Evolutionary conservation across 2,797 vertebrate species (phyloP), one percentile per base, ranked within the genome.

Genomic region (Megalops cyprinoides): DNA sequence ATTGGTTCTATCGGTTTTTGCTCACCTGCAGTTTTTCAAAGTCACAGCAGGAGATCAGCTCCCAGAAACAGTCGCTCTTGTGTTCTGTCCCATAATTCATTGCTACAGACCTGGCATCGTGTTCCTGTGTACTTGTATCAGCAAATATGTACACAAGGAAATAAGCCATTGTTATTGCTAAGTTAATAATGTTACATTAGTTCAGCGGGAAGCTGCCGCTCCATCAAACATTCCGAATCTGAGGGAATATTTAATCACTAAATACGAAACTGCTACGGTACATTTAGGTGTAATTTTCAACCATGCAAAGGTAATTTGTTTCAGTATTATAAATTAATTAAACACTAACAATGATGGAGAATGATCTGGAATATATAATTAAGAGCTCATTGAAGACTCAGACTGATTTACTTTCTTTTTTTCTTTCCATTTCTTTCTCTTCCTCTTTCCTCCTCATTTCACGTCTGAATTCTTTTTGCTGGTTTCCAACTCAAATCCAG

Each of bases 281-380:
- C 91, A 93, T 95, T 95, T 95, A 95, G 91, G 93, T 95, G 92
- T 93, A 92, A 95, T 94, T 94, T 94, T 93, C 93, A 91, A 91
- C 92, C 91, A 85, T 93, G 93, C 92, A 93, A 94, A 95, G 94
- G 93, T 95, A 95, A 95, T 95, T 95, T 95, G 94, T 94, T 94
- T 95, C 92, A 93, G 93, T 93, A 95, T 95, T 95, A 94, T 93
- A 92, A 94, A 95, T 95, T 94, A 95, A 95, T 95, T 94, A 95
- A 93, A 93, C 90, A 91, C 90, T 94, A 95, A 95, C 93, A 90
- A 94, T 94, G 94, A 94, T 92, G 93, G 93, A 94, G 93, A 91
- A 93, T 89, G 92, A 89, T 91, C 87, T 82, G 85, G 93, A 93
- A 95, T 93, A 87, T 92, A 89, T 94, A 94, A 95, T 95, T 91